phyloP scores from a whole-genome alignment of 1,140 invertebrate species.

The Drosophila oshimai region DNA sequence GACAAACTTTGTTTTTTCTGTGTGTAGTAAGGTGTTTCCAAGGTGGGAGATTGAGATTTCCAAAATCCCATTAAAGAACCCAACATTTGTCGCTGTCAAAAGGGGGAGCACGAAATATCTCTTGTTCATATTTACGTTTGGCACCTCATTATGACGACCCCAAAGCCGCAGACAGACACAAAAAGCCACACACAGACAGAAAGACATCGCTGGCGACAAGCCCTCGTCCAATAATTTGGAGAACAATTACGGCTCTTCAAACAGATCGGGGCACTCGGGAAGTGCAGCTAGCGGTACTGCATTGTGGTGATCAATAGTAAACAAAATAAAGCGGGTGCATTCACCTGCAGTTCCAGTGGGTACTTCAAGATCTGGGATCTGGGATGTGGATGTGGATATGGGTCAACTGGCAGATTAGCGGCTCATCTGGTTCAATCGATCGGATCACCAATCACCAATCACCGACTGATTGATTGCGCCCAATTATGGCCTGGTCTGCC shows the following conservation, averaged over 20 bases:
- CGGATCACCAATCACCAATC: slow-evolving; percentile 27
- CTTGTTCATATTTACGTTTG: slow-evolving; percentile 59
- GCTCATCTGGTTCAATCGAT: slow-evolving; percentile 58
- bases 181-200: slow-evolving; percentile 41
- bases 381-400: slow-evolving; percentile 23
- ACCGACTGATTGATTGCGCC: slow-evolving; percentile 63
- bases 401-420: slow-evolving; percentile 73
- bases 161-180: slow-evolving; percentile 54
- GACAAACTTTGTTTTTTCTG: no score
- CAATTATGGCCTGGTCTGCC: slow-evolving; percentile 53
- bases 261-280: slow-evolving; percentile 27
- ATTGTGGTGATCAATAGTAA: slow-evolving; percentile 74
- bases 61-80: slow-evolving; percentile 71
- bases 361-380: not conserved
- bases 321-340: slow-evolving; percentile 70
- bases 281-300: slow-evolving; percentile 43
- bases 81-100: slow-evolving; percentile 34
- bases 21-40: not conserved
- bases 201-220: slow-evolving; percentile 46
- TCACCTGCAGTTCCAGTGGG: slow-evolving; percentile 44
- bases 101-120: slow-evolving; percentile 16
- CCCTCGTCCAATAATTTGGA: slow-evolving; percentile 68
- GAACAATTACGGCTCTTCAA: slow-evolving; percentile 72
- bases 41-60: slow-evolving; percentile 46
- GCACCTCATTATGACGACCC: slow-evolving; percentile 73